A percentile compares a stretch with the other conserved stretches of the same genome.
Evolutionary conservation across 2,888 invertebrate genomes (phyloP).

Genomic region (Nemoura dubitans): DNA sequence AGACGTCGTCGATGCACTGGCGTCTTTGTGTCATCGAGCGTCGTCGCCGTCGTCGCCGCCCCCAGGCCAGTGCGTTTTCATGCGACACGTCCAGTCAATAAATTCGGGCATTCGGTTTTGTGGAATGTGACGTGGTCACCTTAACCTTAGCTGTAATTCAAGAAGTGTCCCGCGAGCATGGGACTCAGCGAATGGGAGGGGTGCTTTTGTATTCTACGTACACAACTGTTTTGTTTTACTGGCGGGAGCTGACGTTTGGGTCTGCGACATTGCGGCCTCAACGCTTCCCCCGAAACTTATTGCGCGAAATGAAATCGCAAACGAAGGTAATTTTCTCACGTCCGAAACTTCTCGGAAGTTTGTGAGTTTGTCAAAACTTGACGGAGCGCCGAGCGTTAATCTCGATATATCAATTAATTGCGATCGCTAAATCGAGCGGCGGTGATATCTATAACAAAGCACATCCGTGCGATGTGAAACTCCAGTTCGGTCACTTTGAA

Average conservation of each 20-base stretch:
- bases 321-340: background rate
- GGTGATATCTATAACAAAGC: too few species aligned
- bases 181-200: too few species aligned
- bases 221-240: too few species aligned
- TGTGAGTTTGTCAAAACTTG: background rate
- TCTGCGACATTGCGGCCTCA: too few species aligned
- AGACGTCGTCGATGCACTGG: conserved; percentile 12
- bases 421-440: too few species aligned
- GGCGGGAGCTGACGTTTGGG: too few species aligned
- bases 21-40: conserved; percentile 17
- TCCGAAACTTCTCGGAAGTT: background rate
- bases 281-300: too few species aligned
- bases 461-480: too few species aligned
- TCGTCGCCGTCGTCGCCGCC: conserved; percentile 13
- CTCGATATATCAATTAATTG: background rate
- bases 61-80: background rate
- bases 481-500: too few species aligned
- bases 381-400: background rate
- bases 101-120: background rate
- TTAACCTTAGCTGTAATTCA: conserved; percentile 1
- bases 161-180: background rate
- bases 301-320: background rate
- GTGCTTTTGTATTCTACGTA: too few species aligned
- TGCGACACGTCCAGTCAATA: conserved; percentile 12
- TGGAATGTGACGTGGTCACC: conserved; percentile 5